phyloP scores from a whole-genome alignment of 1,140 invertebrate species.

The Hyles vespertilio region DNA sequence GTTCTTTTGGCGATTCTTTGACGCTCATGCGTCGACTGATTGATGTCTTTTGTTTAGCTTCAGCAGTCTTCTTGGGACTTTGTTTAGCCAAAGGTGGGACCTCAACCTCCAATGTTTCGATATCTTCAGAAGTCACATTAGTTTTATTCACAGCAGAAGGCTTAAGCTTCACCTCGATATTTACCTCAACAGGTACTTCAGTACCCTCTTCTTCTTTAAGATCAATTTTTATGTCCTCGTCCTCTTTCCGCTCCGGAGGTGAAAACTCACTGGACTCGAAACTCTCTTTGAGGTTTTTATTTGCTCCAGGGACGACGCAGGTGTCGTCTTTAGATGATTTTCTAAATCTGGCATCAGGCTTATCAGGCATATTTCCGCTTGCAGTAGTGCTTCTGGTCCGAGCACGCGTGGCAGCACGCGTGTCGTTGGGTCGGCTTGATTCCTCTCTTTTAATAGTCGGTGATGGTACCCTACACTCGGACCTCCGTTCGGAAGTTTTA shows the following conservation, averaged over 20 bases:
- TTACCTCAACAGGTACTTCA: slow-evolving; percentile 13
- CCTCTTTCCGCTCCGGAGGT: slow-evolving; percentile 82
- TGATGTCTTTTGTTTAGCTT: slow-evolving; percentile 42
- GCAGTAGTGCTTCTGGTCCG: slow-evolving; percentile 79
- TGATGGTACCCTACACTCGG: slow-evolving; percentile 84
- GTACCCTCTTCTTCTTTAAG: slow-evolving; percentile 22
- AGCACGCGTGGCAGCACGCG: slow-evolving; percentile 76
- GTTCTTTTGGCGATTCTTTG: slow-evolving; percentile 27
- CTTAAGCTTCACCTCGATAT: slow-evolving; percentile 38
- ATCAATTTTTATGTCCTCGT: slow-evolving; percentile 77
- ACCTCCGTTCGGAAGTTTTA: slow-evolving; percentile 89
- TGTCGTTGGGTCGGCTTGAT: slow-evolving; percentile 77
- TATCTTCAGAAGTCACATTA: slow-evolving; percentile 41
- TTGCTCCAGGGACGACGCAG: slow-evolving; percentile 41
- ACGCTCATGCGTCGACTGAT: slow-evolving; percentile 48
- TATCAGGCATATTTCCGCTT: slow-evolving; percentile 79
- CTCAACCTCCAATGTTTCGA: slow-evolving; percentile 34
- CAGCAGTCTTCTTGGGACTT: slow-evolving; percentile 46
- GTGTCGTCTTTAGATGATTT: slow-evolving; percentile 76
- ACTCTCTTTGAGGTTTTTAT: slow-evolving; percentile 74
- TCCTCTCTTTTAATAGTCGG: slow-evolving; percentile 84
- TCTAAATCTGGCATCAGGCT: slow-evolving; percentile 77
- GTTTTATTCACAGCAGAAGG: background rate
- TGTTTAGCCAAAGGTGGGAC: slow-evolving; percentile 24
- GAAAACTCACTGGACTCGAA: slow-evolving; percentile 77